phyloP scores from a whole-genome alignment of 2,888 invertebrate species.

The Exephanes ischioxanthus region DNA sequence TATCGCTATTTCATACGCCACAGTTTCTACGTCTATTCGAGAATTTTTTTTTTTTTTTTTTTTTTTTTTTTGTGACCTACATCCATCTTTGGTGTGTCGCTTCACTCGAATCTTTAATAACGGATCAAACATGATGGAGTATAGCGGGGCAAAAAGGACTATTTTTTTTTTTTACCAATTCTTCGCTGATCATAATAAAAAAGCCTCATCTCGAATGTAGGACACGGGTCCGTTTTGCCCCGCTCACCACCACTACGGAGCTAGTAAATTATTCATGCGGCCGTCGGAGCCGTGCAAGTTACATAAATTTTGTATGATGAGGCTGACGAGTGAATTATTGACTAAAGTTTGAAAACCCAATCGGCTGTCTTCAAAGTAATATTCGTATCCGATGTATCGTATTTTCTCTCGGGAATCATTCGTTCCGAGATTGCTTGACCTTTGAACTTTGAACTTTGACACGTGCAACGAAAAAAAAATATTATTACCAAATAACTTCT shows the following conservation, averaged over 20 bases:
- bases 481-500: too few relatives aligned
- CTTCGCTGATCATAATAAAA: too few relatives aligned
- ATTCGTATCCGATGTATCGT: not conserved
- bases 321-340: slow-evolving; percentile 1
- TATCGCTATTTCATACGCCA: slow-evolving; percentile 1
- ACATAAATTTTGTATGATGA: not conserved
- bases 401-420: not conserved
- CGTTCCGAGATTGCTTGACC: not conserved
- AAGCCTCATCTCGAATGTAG: too few relatives aligned
- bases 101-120: not conserved
- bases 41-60: not conserved
- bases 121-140: not conserved
- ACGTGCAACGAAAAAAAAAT: not conserved
- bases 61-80: slow-evolving; percentile 28
- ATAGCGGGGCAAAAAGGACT: too few relatives aligned
- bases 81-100: not conserved
- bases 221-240: too few relatives aligned
- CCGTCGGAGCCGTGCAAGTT: not conserved
- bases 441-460: not conserved
- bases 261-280: not conserved
- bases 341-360: not conserved
- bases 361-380: not conserved
- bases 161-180: too few relatives aligned
- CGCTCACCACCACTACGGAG: too few relatives aligned
- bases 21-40: not conserved